Percentiles rank a stretch among this genome's conserved stretches.
Conservation (phyloP, 2,113 vertebrate genomes). For the Cricetomys ansorgei region DNA sequence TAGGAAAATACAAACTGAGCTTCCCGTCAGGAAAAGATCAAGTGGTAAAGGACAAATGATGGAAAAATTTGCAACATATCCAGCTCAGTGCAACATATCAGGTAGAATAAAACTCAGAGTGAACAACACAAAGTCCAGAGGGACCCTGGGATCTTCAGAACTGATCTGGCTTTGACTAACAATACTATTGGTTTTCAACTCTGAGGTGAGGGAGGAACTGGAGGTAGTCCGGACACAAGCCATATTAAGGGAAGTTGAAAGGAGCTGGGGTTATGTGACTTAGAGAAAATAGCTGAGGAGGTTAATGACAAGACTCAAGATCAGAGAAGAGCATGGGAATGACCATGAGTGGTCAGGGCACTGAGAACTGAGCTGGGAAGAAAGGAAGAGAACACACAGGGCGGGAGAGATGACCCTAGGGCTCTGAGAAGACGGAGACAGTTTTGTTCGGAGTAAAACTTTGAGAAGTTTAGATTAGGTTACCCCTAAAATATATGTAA, state of each 20-base stretch:
- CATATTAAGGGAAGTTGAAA: conserved; percentile 71
- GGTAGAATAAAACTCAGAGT: background rate
- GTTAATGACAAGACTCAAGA: conserved; percentile 49
- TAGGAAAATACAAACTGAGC: background rate
- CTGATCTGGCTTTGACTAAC: background rate
- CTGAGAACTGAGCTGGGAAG: conserved; percentile 1
- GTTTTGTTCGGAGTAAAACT: background rate
- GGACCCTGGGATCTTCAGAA: background rate
- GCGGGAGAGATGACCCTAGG: background rate
- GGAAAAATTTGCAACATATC: background rate
- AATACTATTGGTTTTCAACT: conserved; percentile 45
- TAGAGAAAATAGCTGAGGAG: conserved; percentile 47
- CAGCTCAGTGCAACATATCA: no score
- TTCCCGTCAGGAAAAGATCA: conserved; percentile 33
- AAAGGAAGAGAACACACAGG: background rate
- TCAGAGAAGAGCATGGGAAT: conserved; percentile 5
- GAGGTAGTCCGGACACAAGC: conserved; percentile 42
- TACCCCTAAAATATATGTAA: background rate
- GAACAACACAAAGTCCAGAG: background rate
- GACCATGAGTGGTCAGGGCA: background rate
- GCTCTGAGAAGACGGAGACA: background rate
- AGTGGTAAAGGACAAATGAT: background rate
- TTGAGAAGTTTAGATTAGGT: conserved; percentile 31
- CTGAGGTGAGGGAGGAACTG: conserved; percentile 59
- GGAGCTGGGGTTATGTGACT: conserved; percentile 40